Conservation (phyloP, 1,140 invertebrate genomes). For the Pygmarrhopalites habei region DNA sequence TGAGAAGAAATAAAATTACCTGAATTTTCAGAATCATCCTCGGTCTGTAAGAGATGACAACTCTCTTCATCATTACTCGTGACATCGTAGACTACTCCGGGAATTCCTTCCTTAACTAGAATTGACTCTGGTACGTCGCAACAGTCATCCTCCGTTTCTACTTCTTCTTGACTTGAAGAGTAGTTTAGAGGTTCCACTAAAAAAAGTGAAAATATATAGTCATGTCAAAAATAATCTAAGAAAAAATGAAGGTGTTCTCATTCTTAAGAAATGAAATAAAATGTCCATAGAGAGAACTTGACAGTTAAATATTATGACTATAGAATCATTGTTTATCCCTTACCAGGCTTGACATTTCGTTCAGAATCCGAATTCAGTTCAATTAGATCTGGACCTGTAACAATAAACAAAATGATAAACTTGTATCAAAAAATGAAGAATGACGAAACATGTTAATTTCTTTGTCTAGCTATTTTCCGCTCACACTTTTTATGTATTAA, state of each 20-base stretch:
- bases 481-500: too few species aligned
- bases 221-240: neutral
- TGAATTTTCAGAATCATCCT: slow-evolving; percentile 39
- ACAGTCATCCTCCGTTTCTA: slow-evolving; percentile 38
- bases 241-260: neutral
- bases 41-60: slow-evolving; percentile 38
- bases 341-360: slow-evolving; percentile 29
- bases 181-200: slow-evolving; percentile 36
- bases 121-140: slow-evolving; percentile 31
- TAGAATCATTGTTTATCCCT: neutral
- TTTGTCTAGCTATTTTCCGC: too few species aligned
- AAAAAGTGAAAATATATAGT: neutral
- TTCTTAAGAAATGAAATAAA: neutral
- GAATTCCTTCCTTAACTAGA: slow-evolving; percentile 34
- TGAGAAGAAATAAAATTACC: too few species aligned
- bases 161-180: slow-evolving; percentile 39
- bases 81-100: slow-evolving; percentile 37
- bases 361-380: slow-evolving; percentile 39
- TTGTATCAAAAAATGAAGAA: too few species aligned
- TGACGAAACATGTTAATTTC: too few species aligned
- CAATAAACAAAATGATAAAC: too few species aligned
- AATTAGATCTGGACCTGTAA: slow-evolving; percentile 38
- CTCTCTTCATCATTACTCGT: slow-evolving; percentile 39
- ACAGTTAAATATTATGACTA: neutral
- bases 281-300: neutral